phyloP scores from a whole-genome alignment of 2,797 vertebrate species.

The Taeniopygia guttata region DNA sequence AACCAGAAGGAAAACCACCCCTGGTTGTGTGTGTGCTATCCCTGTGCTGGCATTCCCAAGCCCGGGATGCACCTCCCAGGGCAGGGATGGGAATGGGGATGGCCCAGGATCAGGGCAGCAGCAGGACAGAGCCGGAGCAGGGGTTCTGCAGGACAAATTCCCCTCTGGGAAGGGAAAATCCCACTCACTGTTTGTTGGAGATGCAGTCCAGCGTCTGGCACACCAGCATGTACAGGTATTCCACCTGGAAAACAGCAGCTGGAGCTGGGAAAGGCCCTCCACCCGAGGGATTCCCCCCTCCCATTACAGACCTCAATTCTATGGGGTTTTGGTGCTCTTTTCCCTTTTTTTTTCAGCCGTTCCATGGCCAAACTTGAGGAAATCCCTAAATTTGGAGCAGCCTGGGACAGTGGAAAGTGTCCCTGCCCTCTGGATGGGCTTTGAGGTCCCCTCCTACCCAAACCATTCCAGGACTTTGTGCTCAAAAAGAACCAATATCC shows the following conservation, averaged over 20 bases:
- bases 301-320: accelerated
- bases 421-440: neutral
- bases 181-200: constrained; percentile 83
- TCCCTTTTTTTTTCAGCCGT: accelerated
- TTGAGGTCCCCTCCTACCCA: neutral
- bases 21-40: too few species aligned
- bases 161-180: neutral
- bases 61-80: neutral
- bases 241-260: constrained; percentile 80
- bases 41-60: accelerated
- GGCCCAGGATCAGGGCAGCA: neutral
- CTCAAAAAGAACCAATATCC: accelerated
- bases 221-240: constrained; percentile 89
- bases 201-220: constrained; percentile 90
- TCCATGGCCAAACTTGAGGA: neutral
- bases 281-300: accelerated
- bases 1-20: accelerated
- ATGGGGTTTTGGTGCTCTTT: accelerated
- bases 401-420: neutral
- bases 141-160: neutral
- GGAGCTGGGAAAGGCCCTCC: neutral
- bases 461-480: neutral
- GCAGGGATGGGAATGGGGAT: neutral
- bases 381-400: neutral
- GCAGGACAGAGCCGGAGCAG: neutral